Evolutionary conservation across 2,888 invertebrate genomes (phyloP).

Genomic region (Hirudinaria manillensis): DNA sequence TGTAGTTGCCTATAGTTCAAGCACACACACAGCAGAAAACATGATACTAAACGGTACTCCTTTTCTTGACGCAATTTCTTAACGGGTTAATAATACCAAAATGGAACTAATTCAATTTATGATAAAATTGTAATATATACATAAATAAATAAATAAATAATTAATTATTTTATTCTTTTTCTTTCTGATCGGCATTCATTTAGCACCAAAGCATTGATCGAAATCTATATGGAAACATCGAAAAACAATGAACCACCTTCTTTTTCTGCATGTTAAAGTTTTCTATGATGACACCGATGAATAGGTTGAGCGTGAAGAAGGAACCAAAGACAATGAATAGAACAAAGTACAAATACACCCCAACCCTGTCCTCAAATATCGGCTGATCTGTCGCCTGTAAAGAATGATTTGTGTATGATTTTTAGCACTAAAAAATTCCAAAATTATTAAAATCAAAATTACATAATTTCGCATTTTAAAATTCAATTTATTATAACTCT

Average conservation of each 20-base stretch:
- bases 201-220: no score
- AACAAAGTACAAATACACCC: constrained; percentile 97
- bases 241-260: constrained; percentile 61
- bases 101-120: no score
- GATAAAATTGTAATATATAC: no score
- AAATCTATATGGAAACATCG: no score
- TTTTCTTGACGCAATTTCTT: no score
- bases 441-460: not conserved
- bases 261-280: constrained; percentile 99
- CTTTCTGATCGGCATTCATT: no score
- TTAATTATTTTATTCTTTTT: no score
- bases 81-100: no score
- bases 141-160: no score
- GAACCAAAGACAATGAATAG: constrained; percentile 99
- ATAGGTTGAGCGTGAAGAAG: constrained; percentile 97
- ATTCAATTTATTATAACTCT: not conserved
- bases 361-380: constrained; percentile 83
- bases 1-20: no score
- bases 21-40: no score
- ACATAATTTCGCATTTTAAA: not conserved
- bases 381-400: constrained; percentile 63
- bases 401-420: not conserved
- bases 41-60: no score
- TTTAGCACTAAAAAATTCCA: not conserved
- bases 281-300: constrained; percentile 99